A percentile compares a stretch with the other conserved stretches of the same genome.
Evolutionary conservation across 2,113 vertebrate genomes (phyloP).

Genomic region (Pogonocichla stellata): DNA sequence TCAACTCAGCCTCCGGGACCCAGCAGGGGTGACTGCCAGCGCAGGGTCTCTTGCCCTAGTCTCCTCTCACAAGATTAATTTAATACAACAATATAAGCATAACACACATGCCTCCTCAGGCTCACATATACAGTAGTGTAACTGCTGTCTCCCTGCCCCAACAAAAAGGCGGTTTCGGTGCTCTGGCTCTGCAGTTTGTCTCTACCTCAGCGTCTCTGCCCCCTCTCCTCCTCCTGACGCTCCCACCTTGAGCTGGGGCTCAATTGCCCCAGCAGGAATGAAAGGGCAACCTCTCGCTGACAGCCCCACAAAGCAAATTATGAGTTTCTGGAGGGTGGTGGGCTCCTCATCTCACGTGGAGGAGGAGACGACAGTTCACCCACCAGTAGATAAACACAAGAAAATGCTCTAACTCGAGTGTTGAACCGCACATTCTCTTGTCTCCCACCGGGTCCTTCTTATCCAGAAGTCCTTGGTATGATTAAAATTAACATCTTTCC

Average conservation of each 20-base stretch:
- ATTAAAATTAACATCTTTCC: not conserved
- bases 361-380: not conserved
- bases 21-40: not conserved
- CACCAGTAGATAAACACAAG: not conserved
- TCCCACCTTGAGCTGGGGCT: not conserved
- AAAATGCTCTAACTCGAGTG: not conserved
- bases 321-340: not conserved
- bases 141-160: not conserved
- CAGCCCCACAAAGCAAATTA: not conserved
- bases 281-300: not conserved
- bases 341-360: not conserved
- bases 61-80: not conserved
- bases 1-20: accelerated
- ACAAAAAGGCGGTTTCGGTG: not conserved
- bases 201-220: too few relatives aligned
- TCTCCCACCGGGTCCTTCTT: not conserved
- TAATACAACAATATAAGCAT: not conserved
- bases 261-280: not conserved
- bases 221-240: not conserved
- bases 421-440: not conserved
- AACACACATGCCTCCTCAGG: accelerated
- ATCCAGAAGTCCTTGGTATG: not conserved
- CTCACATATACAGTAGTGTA: not conserved
- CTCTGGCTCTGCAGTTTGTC: not conserved
- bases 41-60: not conserved